Evolutionary conservation across 2,888 invertebrate species (phyloP), one percentile per base, ranked within the genome.

Genomic region (Drosophila nigritarsus): DNA sequence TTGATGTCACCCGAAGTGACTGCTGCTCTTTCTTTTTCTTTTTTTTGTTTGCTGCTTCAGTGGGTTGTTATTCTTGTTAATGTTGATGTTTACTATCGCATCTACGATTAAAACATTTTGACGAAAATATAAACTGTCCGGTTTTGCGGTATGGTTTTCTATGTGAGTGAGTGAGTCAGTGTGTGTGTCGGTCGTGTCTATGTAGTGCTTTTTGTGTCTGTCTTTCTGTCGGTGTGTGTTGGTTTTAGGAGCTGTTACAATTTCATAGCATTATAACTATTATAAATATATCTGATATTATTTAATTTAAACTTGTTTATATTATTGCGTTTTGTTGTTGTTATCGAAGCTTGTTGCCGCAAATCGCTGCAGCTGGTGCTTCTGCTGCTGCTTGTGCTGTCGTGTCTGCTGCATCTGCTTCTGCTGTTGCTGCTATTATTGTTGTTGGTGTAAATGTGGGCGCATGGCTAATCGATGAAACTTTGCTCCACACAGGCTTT

Each of bases 401-500:
- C 29, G 55, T 45, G 24, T 54, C 45, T 68, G 50, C 51, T 62
- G 63, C 51, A 56, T 56, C 51, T 82, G 32, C 53, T 64, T 69
- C 60, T 82, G 61, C 30, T 72, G 49, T 36, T 67, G 34, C 36
- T 80, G 66, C 42, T 74, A 63, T 27, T 66, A 54, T 42, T 80
- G 36, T 45, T 72, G 65, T 54, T 79, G 77, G 63, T 82, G 70
- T 69, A 75, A 42, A 75, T 64, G 73, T 89, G 85, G 92, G 91
- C 92, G 90, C 87, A 91, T 92, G 92, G 93, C 92, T 97, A 98
- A 95, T 98, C 98, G 94, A 97, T 97, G 96, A 99, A 99, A 94
- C 98, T 99, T 94, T 99, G 99, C 95, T 99, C 99, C 93, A 99
- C 99, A 94, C 99, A 98, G 92, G 98, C 98, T 95, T 98, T 98